A percentile compares a stretch with the other conserved stretches of the same genome.
Conservation (phyloP, 2,113 vertebrate genomes). For the Ciconia boyciana region DNA sequence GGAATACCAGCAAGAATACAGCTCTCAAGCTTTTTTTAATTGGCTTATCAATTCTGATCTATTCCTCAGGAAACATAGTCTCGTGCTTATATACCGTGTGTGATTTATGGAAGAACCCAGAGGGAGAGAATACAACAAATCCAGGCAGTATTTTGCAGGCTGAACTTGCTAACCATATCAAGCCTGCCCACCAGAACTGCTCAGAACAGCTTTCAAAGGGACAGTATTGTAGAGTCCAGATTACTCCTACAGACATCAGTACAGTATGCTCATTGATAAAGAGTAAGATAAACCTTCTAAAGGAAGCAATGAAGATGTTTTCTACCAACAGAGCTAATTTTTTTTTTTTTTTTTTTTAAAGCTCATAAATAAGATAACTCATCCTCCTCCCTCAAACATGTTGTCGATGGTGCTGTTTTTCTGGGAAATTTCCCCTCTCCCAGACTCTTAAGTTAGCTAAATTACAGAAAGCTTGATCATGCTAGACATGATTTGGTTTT, state of each 20-base stretch:
- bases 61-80: not conserved
- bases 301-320: not conserved
- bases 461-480: not conserved
- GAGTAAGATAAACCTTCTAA: not conserved
- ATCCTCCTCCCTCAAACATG: not conserved
- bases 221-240: not conserved
- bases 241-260: not conserved
- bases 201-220: not conserved
- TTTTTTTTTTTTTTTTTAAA: not conserved
- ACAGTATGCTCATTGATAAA: not conserved
- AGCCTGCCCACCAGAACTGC: not conserved
- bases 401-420: not conserved
- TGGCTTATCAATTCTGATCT: not conserved
- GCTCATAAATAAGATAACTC: not conserved
- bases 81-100: accelerated
- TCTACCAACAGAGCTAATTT: not conserved
- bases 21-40: not conserved
- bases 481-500: not conserved
- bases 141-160: not conserved
- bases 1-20: not conserved
- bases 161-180: not conserved
- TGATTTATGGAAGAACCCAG: not conserved
- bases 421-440: not conserved
- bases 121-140: not conserved
- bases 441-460: not conserved